Base-by-base conservation (phyloP, 2,113 vertebrate species). In the Climacteris rufus region DNA sequence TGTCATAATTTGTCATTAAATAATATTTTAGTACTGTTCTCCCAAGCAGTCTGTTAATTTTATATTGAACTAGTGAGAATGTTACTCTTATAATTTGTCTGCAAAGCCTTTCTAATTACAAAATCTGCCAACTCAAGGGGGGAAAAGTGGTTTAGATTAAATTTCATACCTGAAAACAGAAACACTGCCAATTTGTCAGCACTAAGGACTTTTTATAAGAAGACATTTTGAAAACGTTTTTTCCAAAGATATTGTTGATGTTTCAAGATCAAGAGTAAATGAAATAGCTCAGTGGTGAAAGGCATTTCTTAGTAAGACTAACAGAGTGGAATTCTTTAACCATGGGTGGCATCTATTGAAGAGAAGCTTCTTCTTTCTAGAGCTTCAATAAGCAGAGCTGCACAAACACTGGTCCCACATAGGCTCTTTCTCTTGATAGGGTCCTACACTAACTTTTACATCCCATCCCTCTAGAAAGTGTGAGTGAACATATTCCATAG, bases 1-100 rank as follows among this genome's bases (percentile, higher is more conserved):
- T 96, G 84, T 45, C 80, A 85, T 87, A n/a, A n/a, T n/a, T n/a
- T n/a, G n/a, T n/a, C n/a, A n/a, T 92, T 90, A 42, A 31, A 83
- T 61, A 81, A 74, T 94, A 82, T 87, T 91, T 90, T 80, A 87
- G 75, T 31, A 28, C 19, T 80, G 82, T 68, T 61, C 85, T 97
- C 66, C 94, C 60, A 87, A 87, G 75, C 4, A 10, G 53, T 63
- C 89, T 78, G 14, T 84, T 70, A 64, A 75, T 80, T 80, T 85
- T 56, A 85, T 81, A 90, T 75, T 82, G 66, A 96, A 77, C 52
- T 39, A 53, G 44, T 72, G 69, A 70, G 59, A 59, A 65, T 80
- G 49, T 8, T 50, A 61, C 22, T 47, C 47, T 45, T 37, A 59
- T 44, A 75, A 83, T 77, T 65, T 50, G 57, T 37, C n/a, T 88